Conservation (phyloP, 1,140 invertebrate species). For the Planococcus citri region DNA sequence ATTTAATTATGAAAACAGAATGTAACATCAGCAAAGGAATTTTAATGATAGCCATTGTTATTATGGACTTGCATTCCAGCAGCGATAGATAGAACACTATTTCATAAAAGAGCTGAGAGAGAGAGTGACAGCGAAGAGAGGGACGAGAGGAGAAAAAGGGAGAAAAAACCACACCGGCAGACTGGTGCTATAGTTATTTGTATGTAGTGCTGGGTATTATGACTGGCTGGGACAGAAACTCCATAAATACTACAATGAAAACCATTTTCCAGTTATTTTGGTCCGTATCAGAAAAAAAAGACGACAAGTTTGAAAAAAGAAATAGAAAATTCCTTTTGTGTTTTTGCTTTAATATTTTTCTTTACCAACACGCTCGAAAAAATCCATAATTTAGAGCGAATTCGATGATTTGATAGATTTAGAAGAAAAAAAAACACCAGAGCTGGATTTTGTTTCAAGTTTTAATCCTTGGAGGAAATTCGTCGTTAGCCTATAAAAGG, state of each 20-base stretch:
- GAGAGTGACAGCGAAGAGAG: too few relatives aligned
- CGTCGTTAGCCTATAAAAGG: not conserved
- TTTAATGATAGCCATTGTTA: not conserved
- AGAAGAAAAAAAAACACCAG: too few relatives aligned
- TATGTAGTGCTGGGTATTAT: not conserved
- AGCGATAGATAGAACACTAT: not conserved
- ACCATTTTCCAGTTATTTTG: constrained; percentile 2
- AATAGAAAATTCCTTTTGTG: not conserved
- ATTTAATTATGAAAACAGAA: constrained; percentile 4
- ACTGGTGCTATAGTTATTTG: not conserved
- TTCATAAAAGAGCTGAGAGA: too few relatives aligned
- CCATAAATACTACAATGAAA: constrained; percentile 8
- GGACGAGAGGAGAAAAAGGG: too few relatives aligned
- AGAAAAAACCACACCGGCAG: not conserved
- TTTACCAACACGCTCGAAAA: not conserved
- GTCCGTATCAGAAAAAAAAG: not conserved
- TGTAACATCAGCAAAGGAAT: not conserved
- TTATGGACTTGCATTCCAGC: not conserved
- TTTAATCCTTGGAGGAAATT: not conserved
- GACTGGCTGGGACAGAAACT: not conserved
- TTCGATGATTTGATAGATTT: not conserved
- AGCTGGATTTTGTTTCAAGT: not conserved
- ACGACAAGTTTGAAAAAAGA: not conserved
- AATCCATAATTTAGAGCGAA: not conserved
- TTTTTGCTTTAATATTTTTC: not conserved